A percentile compares a stretch with the other conserved stretches of the same genome.
Conservation (phyloP, 2,113 vertebrate species). For the Danionella cerebrum region DNA sequence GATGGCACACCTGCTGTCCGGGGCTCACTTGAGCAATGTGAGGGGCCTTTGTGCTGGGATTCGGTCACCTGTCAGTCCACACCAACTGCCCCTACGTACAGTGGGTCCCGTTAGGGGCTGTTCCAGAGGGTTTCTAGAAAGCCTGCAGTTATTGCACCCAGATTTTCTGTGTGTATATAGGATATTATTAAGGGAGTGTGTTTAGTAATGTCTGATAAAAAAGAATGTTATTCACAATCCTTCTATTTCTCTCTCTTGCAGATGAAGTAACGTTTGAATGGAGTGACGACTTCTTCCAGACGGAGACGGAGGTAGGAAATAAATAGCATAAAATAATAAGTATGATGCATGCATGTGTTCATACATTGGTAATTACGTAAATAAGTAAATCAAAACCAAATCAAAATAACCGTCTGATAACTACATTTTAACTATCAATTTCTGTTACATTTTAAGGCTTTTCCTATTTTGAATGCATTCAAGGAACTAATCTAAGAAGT, state of each 20-base stretch:
- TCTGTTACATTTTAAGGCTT: too few relatives aligned
- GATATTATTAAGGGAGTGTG: constrained; percentile 30
- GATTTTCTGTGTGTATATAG: constrained; percentile 26
- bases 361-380: too few relatives aligned
- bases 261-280: constrained; percentile 64
- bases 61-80: constrained; percentile 38
- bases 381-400: too few relatives aligned
- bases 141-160: neutral
- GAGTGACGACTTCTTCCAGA: constrained; percentile 55
- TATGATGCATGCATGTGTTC: too few relatives aligned
- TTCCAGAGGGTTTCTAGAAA: neutral
- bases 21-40: constrained; percentile 16
- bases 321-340: too few relatives aligned
- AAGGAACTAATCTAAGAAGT: too few relatives aligned
- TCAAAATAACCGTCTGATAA: too few relatives aligned
- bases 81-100: constrained; percentile 9
- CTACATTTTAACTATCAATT: too few relatives aligned
- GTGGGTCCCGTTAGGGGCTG: constrained; percentile 17
- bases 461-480: too few relatives aligned
- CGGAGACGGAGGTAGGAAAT: constrained; percentile 68
- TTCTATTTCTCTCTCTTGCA: constrained; percentile 43
- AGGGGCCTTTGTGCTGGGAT: constrained; percentile 16
- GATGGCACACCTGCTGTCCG: constrained; percentile 40
- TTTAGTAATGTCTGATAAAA: constrained; percentile 26
- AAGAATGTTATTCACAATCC: constrained; percentile 51